Conservation (phyloP, 2,888 invertebrate species). For the Eilema sororculum region DNA sequence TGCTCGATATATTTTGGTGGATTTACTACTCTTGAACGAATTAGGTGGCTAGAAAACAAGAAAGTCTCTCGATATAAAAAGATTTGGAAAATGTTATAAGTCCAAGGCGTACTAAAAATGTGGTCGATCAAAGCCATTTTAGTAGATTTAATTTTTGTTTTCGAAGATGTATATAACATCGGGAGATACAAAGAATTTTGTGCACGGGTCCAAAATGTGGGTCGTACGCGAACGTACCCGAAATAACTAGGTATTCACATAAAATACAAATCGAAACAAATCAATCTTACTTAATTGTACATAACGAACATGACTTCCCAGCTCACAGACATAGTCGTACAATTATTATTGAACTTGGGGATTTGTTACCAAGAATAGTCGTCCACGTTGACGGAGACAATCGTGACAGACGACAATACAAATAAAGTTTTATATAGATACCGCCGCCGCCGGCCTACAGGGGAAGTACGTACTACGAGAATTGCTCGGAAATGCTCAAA, state of each 20-base stretch:
- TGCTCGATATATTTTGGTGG: too few relatives aligned
- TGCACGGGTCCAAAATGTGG: too few relatives aligned
- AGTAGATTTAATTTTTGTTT: too few relatives aligned
- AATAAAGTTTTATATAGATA: slow-evolving; percentile 61
- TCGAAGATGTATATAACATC: too few relatives aligned
- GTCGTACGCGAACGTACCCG: too few relatives aligned
- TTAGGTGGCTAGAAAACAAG: too few relatives aligned
- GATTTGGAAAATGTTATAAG: too few relatives aligned
- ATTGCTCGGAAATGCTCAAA: slow-evolving; percentile 42
- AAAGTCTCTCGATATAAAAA: too few relatives aligned
- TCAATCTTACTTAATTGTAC: slow-evolving; percentile 1
- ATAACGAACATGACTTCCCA: slow-evolving; percentile 5
- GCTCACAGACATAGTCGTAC: slow-evolving; percentile 14
- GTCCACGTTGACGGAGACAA: slow-evolving; percentile 52
- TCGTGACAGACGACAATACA: slow-evolving; percentile 59
- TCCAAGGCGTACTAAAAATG: too few relatives aligned
- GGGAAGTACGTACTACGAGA: slow-evolving; percentile 47
- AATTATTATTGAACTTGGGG: slow-evolving; percentile 39
- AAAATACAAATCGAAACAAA: not conserved
- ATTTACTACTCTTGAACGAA: too few relatives aligned
- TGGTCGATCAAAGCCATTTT: too few relatives aligned
- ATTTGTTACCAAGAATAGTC: slow-evolving; percentile 57
- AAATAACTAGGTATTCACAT: not conserved
- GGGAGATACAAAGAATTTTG: too few relatives aligned
- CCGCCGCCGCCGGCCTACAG: slow-evolving; percentile 53